Base-by-base conservation (phyloP, 2,797 vertebrate species). In the Sebastiscus tertius region DNA sequence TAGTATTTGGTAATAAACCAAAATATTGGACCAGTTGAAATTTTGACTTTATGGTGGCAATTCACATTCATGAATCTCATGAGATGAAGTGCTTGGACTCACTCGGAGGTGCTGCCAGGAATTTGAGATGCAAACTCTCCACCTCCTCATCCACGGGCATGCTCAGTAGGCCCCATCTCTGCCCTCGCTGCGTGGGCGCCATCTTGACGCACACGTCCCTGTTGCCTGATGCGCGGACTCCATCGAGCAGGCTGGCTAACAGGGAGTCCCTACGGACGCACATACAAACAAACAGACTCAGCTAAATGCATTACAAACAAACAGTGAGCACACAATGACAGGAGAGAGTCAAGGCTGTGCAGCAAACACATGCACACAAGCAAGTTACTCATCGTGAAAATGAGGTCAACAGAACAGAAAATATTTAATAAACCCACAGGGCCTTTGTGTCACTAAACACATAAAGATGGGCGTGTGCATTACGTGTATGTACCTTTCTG, bases 71-170 rank as follows among this genome's bases (percentile, higher is more conserved):
- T 54, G 3, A 5, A 20, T 26, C 18, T 76, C 4, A 34, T 11
- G 42, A 56, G 29, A 71, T 13, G 6, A 34, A 33, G 4, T 14
- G 4, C 8, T 34, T 13, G 22, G 73, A 95, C 98, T 96, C 96
- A 99, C 99, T 99, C 7, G 98, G 98, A 80, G 99, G 98, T 59
- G 98, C 93, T 61, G 97, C 97, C 82, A 99, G 94, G 93, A 99
- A 99, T 84, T 96, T 97, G 75, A 99, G 96, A 93, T 99, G 99
- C 89, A 99, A 96, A 83, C 98, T 99, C 94, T 99, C 99, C 83
- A 99, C 99, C 90, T 99, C 99, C 91, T 99, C 99, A 39, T 99
- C 99, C 26, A 99, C 98, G 1, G 98, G 98, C 96, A 98, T 97
- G 93, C 98, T 99, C 80, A 99, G 94, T 11, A 99, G 94, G 8